Evolutionary conservation across 2,888 invertebrate species (phyloP).

Genomic region (Melieria crassipennis): DNA sequence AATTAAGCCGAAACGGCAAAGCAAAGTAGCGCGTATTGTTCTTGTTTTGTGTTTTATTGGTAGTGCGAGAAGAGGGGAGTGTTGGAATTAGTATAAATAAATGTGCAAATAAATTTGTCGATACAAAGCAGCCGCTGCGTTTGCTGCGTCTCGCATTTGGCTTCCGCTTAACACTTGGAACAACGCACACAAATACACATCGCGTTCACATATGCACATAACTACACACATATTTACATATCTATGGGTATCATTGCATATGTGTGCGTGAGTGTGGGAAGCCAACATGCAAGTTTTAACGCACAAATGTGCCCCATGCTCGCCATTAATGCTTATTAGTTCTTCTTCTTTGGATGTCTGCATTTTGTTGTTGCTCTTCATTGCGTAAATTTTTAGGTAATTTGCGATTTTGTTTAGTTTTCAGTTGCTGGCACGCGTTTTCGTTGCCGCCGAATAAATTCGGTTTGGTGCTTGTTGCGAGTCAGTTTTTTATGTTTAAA

Average conservation of each 20-base stretch:
- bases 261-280: slow-evolving; percentile 34
- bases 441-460: no score
- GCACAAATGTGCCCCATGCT: not conserved
- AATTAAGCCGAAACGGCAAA: no score
- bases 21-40: no score
- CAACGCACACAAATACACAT: not conserved
- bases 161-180: not conserved
- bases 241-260: not conserved
- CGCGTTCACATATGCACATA: not conserved
- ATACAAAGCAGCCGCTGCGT: slow-evolving; percentile 1
- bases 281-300: slow-evolving; percentile 26
- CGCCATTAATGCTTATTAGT: not conserved
- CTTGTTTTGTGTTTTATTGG: not conserved
- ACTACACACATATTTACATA: not conserved
- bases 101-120: slow-evolving; percentile 1
- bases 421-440: no score
- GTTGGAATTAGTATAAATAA: slow-evolving; percentile 1
- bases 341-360: not conserved
- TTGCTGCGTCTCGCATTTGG: not conserved
- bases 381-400: not conserved
- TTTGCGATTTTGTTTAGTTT: not conserved
- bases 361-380: not conserved
- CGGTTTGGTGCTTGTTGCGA: no score
- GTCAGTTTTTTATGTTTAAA: no score
- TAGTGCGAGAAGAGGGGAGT: not conserved